phyloP scores from a whole-genome alignment of 2,797 vertebrate genomes.

The Myotis myotis region DNA sequence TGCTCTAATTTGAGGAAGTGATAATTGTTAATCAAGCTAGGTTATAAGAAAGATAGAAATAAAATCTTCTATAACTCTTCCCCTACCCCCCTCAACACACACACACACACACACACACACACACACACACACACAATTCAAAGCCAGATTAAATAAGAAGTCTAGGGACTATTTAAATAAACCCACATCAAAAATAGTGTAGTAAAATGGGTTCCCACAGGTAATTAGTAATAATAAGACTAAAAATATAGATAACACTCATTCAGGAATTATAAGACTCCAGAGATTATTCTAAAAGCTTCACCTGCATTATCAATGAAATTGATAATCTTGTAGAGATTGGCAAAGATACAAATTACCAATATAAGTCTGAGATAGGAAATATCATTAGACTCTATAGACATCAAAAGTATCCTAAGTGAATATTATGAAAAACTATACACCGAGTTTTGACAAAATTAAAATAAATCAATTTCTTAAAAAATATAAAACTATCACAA shows the following conservation, averaged over 20 bases:
- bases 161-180: neutral
- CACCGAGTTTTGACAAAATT: neutral
- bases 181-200: neutral
- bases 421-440: neutral
- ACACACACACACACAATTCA: neutral
- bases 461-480: neutral
- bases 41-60: neutral
- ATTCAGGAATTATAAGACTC: neutral
- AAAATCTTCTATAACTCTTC: neutral
- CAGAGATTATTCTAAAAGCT: neutral
- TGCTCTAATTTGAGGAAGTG: neutral
- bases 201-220: neutral
- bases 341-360: neutral
- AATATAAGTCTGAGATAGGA: neutral
- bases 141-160: neutral
- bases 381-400: neutral
- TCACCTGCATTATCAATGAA: neutral
- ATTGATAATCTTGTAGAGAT: neutral
- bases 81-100: no score
- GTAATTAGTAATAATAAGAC: neutral
- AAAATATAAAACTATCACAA: neutral
- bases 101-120: neutral
- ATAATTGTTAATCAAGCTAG: neutral
- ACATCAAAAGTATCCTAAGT: neutral
- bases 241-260: neutral